A percentile compares a stretch with the other conserved stretches of the same genome.
Evolutionary conservation across 1,140 invertebrate genomes (phyloP).

Genomic region (Drosophila melanica): DNA sequence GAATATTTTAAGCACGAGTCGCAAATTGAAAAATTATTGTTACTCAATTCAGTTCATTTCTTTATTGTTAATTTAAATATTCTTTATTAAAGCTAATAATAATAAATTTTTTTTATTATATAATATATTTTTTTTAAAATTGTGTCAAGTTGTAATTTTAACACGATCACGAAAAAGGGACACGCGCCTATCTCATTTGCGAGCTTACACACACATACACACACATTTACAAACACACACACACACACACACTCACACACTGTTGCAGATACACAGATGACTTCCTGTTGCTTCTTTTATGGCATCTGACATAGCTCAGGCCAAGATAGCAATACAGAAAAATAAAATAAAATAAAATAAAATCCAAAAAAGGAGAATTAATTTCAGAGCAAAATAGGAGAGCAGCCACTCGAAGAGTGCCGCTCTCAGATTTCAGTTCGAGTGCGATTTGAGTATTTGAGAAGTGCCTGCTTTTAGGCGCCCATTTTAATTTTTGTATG

Average conservation of each 20-base stretch:
- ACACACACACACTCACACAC: slow-evolving; percentile 11
- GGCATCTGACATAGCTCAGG: slow-evolving; percentile 30
- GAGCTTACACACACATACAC: slow-evolving; percentile 17
- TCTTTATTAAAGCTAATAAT: too few relatives aligned
- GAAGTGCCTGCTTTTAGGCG: slow-evolving; percentile 39
- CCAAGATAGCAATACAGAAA: slow-evolving; percentile 14
- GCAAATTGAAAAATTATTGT: too few relatives aligned
- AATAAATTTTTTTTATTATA: too few relatives aligned
- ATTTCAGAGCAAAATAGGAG: slow-evolving; percentile 2
- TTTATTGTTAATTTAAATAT: too few relatives aligned
- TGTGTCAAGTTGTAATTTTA: too few relatives aligned
- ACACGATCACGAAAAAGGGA: too few relatives aligned
- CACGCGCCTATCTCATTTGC: neutral
- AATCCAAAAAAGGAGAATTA: neutral
- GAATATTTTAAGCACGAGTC: too few relatives aligned
- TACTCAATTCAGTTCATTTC: too few relatives aligned
- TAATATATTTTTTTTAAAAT: too few relatives aligned
- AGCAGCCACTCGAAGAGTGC: slow-evolving; percentile 30
- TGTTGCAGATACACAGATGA: slow-evolving; percentile 12
- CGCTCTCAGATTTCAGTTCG: slow-evolving; percentile 35
- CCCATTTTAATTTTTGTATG: slow-evolving; percentile 20
- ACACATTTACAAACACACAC: slow-evolving; percentile 1
- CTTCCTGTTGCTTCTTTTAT: slow-evolving; percentile 58
- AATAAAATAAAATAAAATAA: neutral
- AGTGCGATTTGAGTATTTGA: slow-evolving; percentile 19